phyloP scores from a whole-genome alignment of 64 coral and sea anemone species.

The Pocillopora damicornis region DNA sequence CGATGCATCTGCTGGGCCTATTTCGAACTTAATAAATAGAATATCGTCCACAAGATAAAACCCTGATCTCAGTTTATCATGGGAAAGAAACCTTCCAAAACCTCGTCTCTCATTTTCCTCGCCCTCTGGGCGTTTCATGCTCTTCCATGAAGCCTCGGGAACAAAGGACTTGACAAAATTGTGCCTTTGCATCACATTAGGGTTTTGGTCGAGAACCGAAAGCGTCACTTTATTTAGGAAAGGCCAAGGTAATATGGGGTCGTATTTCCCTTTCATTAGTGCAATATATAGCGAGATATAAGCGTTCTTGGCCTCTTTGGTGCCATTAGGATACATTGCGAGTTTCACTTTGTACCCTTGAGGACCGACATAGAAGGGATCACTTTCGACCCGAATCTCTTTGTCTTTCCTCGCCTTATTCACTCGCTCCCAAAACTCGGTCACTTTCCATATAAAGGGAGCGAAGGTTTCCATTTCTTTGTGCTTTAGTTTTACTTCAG shows the following conservation, averaged over 20 bases:
- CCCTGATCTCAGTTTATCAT: slow-evolving; percentile 21
- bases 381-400: slow-evolving; percentile 21
- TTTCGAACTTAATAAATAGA: slow-evolving; percentile 38
- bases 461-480: slow-evolving; percentile 12
- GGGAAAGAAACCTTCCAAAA: slow-evolving; percentile 34
- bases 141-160: slow-evolving; percentile 19
- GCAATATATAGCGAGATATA: slow-evolving; percentile 42
- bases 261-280: slow-evolving; percentile 25
- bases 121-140: slow-evolving; percentile 3
- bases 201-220: slow-evolving; percentile 23
- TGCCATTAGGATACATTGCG: slow-evolving; percentile 39
- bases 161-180: slow-evolving; percentile 31
- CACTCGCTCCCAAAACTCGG: slow-evolving; percentile 35
- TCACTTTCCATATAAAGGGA: slow-evolving; percentile 29
- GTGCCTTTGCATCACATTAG: slow-evolving; percentile 3
- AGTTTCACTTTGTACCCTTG: slow-evolving; percentile 46
- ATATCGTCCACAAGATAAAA: slow-evolving; percentile 17
- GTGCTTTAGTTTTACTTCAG: slow-evolving; percentile 1
- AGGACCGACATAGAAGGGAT: slow-evolving; percentile 15
- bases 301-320: slow-evolving; percentile 31
- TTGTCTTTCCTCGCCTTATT: slow-evolving; percentile 5
- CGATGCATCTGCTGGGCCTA: neutral
- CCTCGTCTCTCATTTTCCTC: slow-evolving; percentile 30
- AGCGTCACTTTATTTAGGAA: slow-evolving; percentile 26
- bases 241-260: slow-evolving; percentile 28